Conservation (phyloP, 2,888 invertebrate species). For the Shargacucullia verbasci region DNA sequence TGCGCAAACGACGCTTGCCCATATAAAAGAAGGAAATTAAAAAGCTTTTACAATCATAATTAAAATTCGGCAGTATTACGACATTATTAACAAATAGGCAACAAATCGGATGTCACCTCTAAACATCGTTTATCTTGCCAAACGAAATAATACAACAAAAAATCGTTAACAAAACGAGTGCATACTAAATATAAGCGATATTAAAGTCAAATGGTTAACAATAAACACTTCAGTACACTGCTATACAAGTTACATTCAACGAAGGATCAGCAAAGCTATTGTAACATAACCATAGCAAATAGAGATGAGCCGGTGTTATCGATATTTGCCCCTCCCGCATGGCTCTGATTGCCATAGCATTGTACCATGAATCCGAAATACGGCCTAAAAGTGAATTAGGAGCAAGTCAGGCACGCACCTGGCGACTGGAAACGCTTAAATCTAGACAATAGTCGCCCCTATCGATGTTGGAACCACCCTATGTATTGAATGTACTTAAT, state of each 20-base stretch:
- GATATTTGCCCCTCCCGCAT: slow-evolving; percentile 59
- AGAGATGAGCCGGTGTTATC: slow-evolving; percentile 52
- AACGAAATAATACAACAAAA: no score
- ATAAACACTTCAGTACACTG: neutral
- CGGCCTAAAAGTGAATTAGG: slow-evolving; percentile 73
- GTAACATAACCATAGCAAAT: slow-evolving; percentile 49
- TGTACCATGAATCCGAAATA: slow-evolving; percentile 54
- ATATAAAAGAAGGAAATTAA: no score
- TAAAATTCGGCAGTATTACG: no score
- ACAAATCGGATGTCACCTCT: no score
- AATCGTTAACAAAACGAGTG: no score
- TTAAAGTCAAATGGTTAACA: no score
- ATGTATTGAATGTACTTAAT: slow-evolving; percentile 41
- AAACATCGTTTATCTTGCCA: no score
- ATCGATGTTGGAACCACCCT: slow-evolving; percentile 40
- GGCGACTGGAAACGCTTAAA: slow-evolving; percentile 43
- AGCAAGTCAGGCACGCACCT: slow-evolving; percentile 65
- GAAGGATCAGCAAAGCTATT: slow-evolving; percentile 34
- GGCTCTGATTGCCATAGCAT: slow-evolving; percentile 55
- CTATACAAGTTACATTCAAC: neutral
- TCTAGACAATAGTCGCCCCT: slow-evolving; percentile 52
- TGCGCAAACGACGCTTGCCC: no score
- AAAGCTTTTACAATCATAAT: no score
- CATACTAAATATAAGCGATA: no score
- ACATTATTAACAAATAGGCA: no score